A percentile compares a stretch with the other conserved stretches of the same genome.
phyloP scores from a whole-genome alignment of 2,113 vertebrate genomes.

The Anarrhichthys ocellatus region DNA sequence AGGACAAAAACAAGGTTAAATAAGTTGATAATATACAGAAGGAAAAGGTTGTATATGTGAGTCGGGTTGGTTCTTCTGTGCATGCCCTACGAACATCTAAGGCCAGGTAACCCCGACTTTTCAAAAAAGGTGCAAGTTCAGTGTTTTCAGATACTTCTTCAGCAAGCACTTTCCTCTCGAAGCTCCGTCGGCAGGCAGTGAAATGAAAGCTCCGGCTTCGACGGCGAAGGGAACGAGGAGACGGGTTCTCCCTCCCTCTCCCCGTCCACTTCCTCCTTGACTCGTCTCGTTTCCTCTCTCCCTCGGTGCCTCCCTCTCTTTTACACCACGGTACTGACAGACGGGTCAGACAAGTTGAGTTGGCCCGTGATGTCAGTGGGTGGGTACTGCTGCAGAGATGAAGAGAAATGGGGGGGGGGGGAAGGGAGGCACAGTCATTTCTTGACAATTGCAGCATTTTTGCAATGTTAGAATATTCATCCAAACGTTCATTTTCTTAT shows the following conservation, averaged over 20 bases:
- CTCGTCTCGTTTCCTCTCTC: conserved; percentile 67
- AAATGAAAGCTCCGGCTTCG: conserved; percentile 42
- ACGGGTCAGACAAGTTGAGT: conserved; percentile 99
- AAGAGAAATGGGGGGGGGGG: conserved; percentile 61
- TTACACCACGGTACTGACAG: conserved; percentile 99
- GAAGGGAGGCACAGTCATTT: conserved; percentile 55
- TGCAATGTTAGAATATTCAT: neutral
- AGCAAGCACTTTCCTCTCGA: conserved; percentile 26
- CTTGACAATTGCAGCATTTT: conserved; percentile 10
- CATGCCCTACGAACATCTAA: conserved; percentile 71
- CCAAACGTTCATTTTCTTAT: conserved; percentile 9
- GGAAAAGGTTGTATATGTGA: conserved; percentile 61
- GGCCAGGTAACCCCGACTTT: conserved; percentile 53
- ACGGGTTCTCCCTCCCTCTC: conserved; percentile 31
- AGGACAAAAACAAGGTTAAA: conserved; percentile 61
- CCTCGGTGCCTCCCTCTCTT: conserved; percentile 53
- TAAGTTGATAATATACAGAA: conserved; percentile 68
- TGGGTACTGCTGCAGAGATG: conserved; percentile 94
- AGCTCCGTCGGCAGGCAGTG: conserved; percentile 25
- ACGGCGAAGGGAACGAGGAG: conserved; percentile 33
- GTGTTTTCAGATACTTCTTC: conserved; percentile 49
- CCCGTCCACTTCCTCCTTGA: conserved; percentile 34
- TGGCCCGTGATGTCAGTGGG: conserved; percentile 99
- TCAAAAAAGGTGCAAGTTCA: conserved; percentile 74
- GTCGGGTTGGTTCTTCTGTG: conserved; percentile 56